Evolutionary conservation across 2,888 invertebrate species (phyloP), one percentile per base, ranked within the genome.

Genomic region (Acleris emargana): DNA sequence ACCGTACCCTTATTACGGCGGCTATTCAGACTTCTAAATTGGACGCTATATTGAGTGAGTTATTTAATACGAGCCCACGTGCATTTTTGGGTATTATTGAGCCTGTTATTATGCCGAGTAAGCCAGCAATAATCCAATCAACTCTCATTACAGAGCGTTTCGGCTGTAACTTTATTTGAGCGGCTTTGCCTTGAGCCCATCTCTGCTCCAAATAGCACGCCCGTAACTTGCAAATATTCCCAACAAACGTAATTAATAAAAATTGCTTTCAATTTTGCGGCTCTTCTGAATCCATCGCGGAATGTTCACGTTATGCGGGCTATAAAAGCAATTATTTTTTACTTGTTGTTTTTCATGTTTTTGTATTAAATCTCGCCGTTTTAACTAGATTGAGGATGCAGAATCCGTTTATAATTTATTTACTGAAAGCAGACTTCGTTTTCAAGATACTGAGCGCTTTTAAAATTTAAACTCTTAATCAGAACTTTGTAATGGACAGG

Each of bases 51-150:
- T 88, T 91, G 90, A 90, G 87, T 91, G 90, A 91, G 91, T 89
- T 92, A 91, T 91, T 90, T 89, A 87, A 88, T 87, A 84, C 76
- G 71, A 73, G 83, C 81, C 87, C 88, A 89, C 89, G 89, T 91
- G 88, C 89, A 88, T 91, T 91, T 91, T 90, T 88, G 89, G 86
- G 89, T 90, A 88, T 90, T 89, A 90, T 80, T 38, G 38, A 38
- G 38, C 38, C 38, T 38, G 38, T 38, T 80, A 77, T 91, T 91
- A 82, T 84, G 84, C 84, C 84, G 82, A 72, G 75, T 83, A 86
- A 84, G 84, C 87, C 77, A 73, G 75, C 74, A 38, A 77, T 91
- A 92, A 92, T 92, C 92, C 91, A 90, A 91, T 91, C 88, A 87
- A 89, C 82, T 88, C 88, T 89, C 87, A 90, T 91, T 91, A 91